These are phyloP conservation scores for Bombus huntii DNA, from an alignment of 1,140 invertebrate genomes.

Conservation along the genomic window DNA sequence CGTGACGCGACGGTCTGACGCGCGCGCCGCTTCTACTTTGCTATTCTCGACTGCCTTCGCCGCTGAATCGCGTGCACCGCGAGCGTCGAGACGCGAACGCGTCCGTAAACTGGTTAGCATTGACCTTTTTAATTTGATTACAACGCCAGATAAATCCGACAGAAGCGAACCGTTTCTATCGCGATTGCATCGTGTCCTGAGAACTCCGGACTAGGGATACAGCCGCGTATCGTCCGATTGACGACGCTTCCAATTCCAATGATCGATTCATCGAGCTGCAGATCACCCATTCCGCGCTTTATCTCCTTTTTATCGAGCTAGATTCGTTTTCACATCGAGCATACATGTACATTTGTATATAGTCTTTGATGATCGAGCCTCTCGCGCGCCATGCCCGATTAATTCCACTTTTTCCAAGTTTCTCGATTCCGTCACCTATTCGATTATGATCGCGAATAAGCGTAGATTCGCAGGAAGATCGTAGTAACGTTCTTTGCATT, in stretches of 20 bases:
- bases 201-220: neutral
- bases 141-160: conserved; percentile 43
- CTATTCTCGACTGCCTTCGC: neutral
- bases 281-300: no score
- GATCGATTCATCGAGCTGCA: neutral
- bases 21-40: no score
- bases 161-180: conserved; percentile 5
- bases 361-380: no score
- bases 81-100: conserved; percentile 3
- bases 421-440: no score
- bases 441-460: no score
- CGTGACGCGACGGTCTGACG: neutral
- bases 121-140: conserved; percentile 72
- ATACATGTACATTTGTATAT: no score
- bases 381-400: no score
- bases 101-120: conserved; percentile 54
- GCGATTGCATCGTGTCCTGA: conserved; percentile 2
- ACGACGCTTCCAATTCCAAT: neutral
- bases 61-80: conserved; percentile 25
- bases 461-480: no score
- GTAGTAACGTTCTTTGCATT: no score
- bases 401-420: no score
- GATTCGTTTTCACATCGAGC: no score
- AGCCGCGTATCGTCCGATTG: neutral
- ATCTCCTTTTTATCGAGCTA: no score